phyloP scores from a whole-genome alignment of 1,140 invertebrate species.

The Bombus balteatus region DNA sequence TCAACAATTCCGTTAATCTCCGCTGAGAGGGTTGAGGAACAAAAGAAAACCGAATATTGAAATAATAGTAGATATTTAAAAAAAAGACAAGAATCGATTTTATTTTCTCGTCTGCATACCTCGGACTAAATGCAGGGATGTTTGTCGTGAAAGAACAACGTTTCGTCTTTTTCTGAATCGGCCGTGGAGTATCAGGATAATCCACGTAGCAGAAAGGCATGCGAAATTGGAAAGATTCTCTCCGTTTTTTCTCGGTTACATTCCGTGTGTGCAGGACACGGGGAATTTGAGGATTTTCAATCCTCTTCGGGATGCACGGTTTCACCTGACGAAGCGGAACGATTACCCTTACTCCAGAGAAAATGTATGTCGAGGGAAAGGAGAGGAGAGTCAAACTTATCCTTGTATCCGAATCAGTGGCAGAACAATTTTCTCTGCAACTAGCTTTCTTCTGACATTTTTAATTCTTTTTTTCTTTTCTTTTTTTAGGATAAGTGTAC shows the following conservation, averaged over 20 bases:
- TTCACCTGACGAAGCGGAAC: conserved; percentile 43
- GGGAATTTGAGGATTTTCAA: conserved; percentile 36
- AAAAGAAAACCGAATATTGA: background rate
- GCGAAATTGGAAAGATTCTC: conserved; percentile 44
- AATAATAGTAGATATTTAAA: background rate
- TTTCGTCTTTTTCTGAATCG: background rate
- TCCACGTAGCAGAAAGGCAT: conserved; percentile 27
- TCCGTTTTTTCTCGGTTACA: conserved; percentile 6
- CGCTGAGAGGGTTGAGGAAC: background rate
- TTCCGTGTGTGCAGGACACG: background rate
- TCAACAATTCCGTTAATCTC: too few species aligned
- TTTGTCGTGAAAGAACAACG: background rate
- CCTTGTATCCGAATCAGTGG: background rate
- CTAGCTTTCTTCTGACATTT: background rate
- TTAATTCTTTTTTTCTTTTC: background rate
- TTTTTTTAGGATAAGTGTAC: background rate
- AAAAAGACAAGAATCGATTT: background rate
- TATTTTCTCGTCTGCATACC: background rate
- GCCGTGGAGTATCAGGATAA: background rate
- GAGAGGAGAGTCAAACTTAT: background rate
- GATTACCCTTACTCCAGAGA: conserved; percentile 24
- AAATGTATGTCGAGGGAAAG: background rate
- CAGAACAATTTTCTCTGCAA: conserved; percentile 4
- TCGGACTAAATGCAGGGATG: background rate
- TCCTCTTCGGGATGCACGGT: conserved; percentile 38